These are phyloP conservation scores for Phyto melanocephala DNA, from an alignment of 2,888 invertebrate genomes.

Conservation along the genomic window DNA sequence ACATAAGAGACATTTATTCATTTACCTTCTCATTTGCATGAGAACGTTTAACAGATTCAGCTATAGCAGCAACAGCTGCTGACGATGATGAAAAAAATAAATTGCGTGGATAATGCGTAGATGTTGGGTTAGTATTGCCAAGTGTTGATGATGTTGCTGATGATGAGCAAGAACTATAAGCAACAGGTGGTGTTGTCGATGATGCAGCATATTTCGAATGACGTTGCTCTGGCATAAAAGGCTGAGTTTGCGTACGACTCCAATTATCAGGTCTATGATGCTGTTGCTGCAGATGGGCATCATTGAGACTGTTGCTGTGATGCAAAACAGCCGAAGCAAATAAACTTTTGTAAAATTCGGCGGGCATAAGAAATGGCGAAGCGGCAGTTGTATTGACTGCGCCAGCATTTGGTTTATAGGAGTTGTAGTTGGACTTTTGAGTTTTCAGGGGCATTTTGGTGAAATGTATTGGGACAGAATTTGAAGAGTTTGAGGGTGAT, in stretches of 20 bases:
- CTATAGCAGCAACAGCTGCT: constrained; percentile 71
- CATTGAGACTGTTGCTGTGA: constrained; percentile 76
- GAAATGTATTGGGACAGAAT: background rate
- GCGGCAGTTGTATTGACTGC: constrained; percentile 13
- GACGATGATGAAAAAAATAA: constrained; percentile 80
- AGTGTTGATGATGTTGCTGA: background rate
- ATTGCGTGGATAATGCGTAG: constrained; percentile 78
- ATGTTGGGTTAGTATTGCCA: constrained; percentile 42
- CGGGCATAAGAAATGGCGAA: constrained; percentile 83
- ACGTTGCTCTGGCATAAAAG: constrained; percentile 35
- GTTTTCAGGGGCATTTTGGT: constrained; percentile 48
- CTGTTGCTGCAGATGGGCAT: constrained; percentile 47
- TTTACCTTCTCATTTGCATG: constrained; percentile 66
- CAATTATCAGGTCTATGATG: constrained; percentile 1
- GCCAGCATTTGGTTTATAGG: background rate
- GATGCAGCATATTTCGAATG: constrained; percentile 27
- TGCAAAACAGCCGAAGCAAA: constrained; percentile 85
- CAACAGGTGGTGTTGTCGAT: constrained; percentile 30
- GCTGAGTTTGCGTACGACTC: constrained; percentile 30
- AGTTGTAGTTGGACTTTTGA: background rate
- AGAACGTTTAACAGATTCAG: constrained; percentile 66
- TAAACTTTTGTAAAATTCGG: constrained; percentile 89
- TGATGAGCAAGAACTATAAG: background rate
- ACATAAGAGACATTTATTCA: constrained; percentile 53
- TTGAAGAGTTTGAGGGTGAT: constrained; percentile 15